Conservation (phyloP, 2,888 invertebrate genomes). For the Diabrotica balteata region DNA sequence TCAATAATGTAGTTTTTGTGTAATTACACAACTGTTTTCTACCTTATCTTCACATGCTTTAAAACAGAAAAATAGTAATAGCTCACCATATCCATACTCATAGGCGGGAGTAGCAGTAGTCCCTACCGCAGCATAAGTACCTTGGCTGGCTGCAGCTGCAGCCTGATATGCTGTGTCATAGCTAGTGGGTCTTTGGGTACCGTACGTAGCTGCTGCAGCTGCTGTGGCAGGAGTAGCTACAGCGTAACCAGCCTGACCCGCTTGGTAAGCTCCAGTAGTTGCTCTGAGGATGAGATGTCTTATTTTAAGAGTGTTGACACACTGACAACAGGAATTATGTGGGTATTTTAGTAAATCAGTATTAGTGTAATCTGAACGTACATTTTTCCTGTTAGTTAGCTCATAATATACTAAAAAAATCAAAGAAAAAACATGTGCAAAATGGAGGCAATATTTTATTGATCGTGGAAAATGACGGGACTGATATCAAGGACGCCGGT, state of each 20-base stretch:
- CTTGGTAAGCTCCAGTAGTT: constrained; percentile 81
- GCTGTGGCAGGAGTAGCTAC: constrained; percentile 82
- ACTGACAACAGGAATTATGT: no score
- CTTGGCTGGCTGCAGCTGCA: constrained; percentile 79
- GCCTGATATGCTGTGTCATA: constrained; percentile 85
- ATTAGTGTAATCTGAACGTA: no score
- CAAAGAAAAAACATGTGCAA: constrained; percentile 2
- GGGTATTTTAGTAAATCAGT: no score
- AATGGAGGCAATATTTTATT: constrained; percentile 15
- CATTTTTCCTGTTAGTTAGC: neutral
- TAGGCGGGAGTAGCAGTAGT: constrained; percentile 68
- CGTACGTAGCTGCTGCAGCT: constrained; percentile 76
- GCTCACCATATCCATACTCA: constrained; percentile 73
- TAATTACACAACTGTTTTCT: no score
- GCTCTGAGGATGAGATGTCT: constrained; percentile 51
- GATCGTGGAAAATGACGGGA: constrained; percentile 13
- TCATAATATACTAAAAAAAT: neutral
- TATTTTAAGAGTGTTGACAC: no score
- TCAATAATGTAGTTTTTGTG: no score
- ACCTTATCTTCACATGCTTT: no score
- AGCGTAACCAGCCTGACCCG: constrained; percentile 84
- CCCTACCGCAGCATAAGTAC: constrained; percentile 66
- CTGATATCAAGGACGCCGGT: constrained; percentile 20
- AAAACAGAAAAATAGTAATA: no score
- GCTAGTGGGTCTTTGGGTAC: constrained; percentile 81